Percentiles rank a stretch among this genome's conserved stretches.
Evolutionary conservation across 2,113 vertebrate species (phyloP).

Genomic region (Synodontis membranacea): DNA sequence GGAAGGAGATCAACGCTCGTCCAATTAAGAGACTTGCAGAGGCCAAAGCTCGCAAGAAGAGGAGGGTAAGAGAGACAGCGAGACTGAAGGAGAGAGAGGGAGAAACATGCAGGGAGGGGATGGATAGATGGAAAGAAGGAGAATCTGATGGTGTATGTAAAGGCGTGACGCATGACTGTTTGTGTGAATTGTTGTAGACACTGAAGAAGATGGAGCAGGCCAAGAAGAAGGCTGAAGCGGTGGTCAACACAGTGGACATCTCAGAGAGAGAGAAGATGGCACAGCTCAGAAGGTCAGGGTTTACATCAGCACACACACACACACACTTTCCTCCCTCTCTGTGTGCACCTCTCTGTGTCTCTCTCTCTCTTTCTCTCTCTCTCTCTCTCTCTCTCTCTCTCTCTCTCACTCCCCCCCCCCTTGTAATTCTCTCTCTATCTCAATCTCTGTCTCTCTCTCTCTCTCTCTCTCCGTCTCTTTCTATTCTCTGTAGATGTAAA

Average conservation of each 20-base stretch:
- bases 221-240: constrained; percentile 92
- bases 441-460: too few relatives aligned
- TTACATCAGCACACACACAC: background rate
- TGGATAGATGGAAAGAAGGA: constrained; percentile 70
- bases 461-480: too few relatives aligned
- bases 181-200: constrained; percentile 71
- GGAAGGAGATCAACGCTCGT: constrained; percentile 89
- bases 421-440: too few relatives aligned
- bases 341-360: background rate
- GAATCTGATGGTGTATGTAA: background rate
- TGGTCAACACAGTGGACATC: constrained; percentile 92
- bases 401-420: background rate
- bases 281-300: constrained; percentile 83
- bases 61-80: constrained; percentile 76
- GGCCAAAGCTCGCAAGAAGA: constrained; percentile 96
- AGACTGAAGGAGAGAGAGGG: constrained; percentile 82
- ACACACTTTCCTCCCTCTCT: background rate
- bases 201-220: constrained; percentile 94
- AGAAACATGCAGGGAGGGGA: constrained; percentile 79
- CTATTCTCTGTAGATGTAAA: background rate
- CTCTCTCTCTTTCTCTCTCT: too few relatives aligned
- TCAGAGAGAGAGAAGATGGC: constrained; percentile 91
- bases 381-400: too few relatives aligned
- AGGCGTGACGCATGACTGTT: background rate
- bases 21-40: constrained; percentile 95